Base-by-base conservation (phyloP, 2,113 vertebrate genomes). In the Aramus guarauna region DNA sequence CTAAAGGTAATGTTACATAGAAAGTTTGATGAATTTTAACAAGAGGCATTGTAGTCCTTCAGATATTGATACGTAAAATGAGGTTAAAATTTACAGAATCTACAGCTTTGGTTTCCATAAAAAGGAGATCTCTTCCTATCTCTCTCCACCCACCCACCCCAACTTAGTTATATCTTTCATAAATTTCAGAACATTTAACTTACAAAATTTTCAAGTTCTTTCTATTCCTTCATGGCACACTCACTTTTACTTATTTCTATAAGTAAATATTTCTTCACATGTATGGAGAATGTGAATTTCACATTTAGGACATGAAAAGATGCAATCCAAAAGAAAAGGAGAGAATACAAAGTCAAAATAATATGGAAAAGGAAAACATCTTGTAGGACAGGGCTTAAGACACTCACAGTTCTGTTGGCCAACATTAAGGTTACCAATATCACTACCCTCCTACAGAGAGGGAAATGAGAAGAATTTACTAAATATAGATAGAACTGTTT, bases 381-480 rank as follows among this genome's bases (percentile, higher is more conserved):
- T 82, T 45, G 13, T 23, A 85, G 66, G 72, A 74, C 34, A 78
- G 56, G 34, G 43, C 32, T 84, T 66, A 91, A 74, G 73, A 83
- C 29, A 50, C 8, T 77, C 52, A 82, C 37, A 67, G 71, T 20
- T 82, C 81, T 69, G 14, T 9, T 45, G 41, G 73, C 62, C 75
- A 88, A 26, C n/a, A 29, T 66, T 92, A 82, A 90, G 36, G 71
- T 85, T 94, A 96, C 37, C 55, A 86, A 59, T 52, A 94, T 86
- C 72, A 68, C 71, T 21, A 50, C 56, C 56, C 92, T 96, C 95
- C 96, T 87, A 95, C 95, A 92, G 92, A 91, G 91, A 86, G 48
- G 68, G 79, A 96, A 96, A 94, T 92, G 76, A 96, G 62, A 94
- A 91, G 88, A 95, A 96, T 93, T 92, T 94, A 86, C 95, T 96